Conservation (phyloP, 2,888 invertebrate genomes). For the Tipula helvola region DNA sequence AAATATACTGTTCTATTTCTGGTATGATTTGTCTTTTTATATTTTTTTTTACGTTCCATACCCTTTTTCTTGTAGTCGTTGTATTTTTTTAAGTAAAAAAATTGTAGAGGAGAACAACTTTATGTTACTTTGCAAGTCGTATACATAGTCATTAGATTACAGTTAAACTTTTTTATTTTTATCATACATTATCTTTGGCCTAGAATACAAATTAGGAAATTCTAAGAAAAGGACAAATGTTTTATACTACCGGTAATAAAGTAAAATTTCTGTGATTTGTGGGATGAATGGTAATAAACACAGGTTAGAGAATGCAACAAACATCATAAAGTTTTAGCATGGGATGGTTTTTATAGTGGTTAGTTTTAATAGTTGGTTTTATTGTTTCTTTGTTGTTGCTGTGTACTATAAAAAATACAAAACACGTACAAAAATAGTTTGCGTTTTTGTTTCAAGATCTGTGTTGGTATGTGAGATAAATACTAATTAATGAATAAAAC, state of each 20-base stretch:
- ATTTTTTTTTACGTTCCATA: not conserved
- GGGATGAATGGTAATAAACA: not conserved
- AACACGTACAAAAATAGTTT: not conserved
- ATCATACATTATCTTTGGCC: not conserved
- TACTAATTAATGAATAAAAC: not conserved
- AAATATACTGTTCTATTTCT: not conserved
- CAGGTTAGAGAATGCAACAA: not conserved
- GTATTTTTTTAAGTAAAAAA: not conserved
- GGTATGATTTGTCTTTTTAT: not conserved
- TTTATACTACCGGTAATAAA: not conserved
- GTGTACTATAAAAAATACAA: not conserved
- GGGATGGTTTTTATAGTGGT: not conserved
- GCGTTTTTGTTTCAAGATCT: not conserved
- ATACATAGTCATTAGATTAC: not conserved
- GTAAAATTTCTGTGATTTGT: not conserved
- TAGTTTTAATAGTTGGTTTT: not conserved
- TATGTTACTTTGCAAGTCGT: not conserved
- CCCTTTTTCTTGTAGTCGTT: not conserved
- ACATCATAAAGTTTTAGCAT: not conserved
- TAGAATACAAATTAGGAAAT: not conserved
- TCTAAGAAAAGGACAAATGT: not conserved
- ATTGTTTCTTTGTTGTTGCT: not conserved
- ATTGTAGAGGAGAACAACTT: not conserved
- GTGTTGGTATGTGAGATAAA: not conserved
- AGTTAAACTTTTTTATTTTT: not conserved